These are phyloP conservation scores for Pteromalus puparum DNA, from an alignment of 1,140 invertebrate genomes.

Conservation along the genomic window DNA sequence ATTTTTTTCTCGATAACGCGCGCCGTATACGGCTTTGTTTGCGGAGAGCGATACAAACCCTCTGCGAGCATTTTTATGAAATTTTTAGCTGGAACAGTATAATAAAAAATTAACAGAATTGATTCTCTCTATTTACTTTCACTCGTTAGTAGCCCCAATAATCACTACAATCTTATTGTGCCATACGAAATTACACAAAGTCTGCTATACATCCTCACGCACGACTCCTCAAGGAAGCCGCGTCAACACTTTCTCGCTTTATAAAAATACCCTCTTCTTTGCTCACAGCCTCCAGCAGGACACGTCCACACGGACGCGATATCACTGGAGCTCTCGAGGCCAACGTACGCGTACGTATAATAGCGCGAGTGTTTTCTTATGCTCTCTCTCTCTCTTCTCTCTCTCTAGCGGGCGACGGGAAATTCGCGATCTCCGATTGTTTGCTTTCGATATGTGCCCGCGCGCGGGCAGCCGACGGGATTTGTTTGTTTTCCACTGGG, in stretches of 20 bases:
- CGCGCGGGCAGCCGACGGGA: no score
- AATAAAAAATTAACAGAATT: no score
- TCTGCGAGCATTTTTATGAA: not conserved
- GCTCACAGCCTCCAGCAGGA: not conserved
- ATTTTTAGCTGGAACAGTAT: no score
- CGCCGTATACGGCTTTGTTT: not conserved
- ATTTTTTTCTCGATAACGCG: not conserved
- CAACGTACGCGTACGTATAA: not conserved
- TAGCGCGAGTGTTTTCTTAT: conserved; percentile 41
- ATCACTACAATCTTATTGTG: no score
- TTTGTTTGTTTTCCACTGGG: conserved; percentile 27
- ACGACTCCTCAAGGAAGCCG: no score
- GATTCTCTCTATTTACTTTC: no score
- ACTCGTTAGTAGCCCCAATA: no score
- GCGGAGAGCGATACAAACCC: not conserved
- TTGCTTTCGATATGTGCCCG: conserved; percentile 37
- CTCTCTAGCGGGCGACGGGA: not conserved
- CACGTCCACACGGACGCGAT: no score
- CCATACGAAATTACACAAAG: no score
- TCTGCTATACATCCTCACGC: no score
- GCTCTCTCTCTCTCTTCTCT: not conserved
- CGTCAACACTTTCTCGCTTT: not conserved
- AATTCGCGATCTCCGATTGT: conserved; percentile 35
- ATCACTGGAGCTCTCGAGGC: not conserved
- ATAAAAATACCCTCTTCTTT: not conserved